These are phyloP conservation scores for Dorcus parallelipipedus DNA, from an alignment of 2,888 invertebrate genomes.

Conservation along the genomic window DNA sequence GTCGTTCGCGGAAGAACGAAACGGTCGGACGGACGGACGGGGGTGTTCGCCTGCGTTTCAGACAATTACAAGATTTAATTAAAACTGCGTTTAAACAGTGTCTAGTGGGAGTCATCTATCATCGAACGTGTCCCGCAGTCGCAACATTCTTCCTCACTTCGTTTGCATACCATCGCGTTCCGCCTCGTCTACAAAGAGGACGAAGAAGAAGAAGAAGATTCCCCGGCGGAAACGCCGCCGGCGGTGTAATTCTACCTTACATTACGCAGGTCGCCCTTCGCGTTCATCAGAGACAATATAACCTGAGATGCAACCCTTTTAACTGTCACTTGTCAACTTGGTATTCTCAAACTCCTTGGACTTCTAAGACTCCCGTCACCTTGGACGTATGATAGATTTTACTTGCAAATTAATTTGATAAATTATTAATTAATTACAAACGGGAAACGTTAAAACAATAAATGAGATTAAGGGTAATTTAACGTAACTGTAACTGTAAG, in stretches of 20 bases:
- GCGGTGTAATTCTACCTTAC: not conserved
- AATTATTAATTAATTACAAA: no score
- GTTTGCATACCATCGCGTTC: conserved; percentile 40
- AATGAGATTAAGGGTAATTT: no score
- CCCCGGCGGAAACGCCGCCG: not conserved
- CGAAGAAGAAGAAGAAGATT: not conserved
- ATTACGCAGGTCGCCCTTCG: not conserved
- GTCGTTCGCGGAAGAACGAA: conserved; percentile 30
- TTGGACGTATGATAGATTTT: no score
- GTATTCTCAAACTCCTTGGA: conserved; percentile 40
- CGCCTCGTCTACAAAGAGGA: not conserved
- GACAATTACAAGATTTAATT: conserved; percentile 54
- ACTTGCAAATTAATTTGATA: no score
- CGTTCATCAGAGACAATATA: conserved; percentile 7
- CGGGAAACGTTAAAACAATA: no score
- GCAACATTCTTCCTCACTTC: conserved; percentile 44
- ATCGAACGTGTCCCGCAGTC: conserved; percentile 41
- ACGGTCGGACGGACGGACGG: not conserved
- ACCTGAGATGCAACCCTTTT: conserved; percentile 36
- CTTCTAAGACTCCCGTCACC: conserved; percentile 12
- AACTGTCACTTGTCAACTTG: conserved; percentile 44
- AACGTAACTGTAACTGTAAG: no score
- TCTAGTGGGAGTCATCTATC: conserved; percentile 51
- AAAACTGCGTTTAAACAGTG: conserved; percentile 50
- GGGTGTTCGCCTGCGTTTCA: conserved; percentile 35